phyloP scores from a whole-genome alignment of 2,888 invertebrate species.

The Drosophila macrothrix region DNA sequence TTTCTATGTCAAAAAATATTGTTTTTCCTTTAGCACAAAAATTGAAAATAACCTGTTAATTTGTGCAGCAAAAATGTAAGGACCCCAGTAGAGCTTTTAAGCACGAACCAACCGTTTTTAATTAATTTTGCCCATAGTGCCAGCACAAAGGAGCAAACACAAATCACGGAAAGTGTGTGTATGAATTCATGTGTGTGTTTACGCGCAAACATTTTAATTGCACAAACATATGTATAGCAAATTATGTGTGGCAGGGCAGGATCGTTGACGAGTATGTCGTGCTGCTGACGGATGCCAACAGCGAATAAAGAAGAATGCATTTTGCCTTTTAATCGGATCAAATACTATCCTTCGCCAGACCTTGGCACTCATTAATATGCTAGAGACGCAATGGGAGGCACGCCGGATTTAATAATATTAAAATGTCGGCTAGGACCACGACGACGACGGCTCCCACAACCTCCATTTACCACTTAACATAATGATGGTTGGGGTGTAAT shows the following conservation, averaged over 20 bases:
- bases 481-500: constrained; percentile 36
- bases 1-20: not conserved
- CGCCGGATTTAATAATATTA: constrained; percentile 66
- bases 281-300: constrained; percentile 17
- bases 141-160: not conserved
- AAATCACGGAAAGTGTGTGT: constrained; percentile 10
- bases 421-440: constrained; percentile 20
- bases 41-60: not conserved
- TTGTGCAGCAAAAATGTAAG: not conserved
- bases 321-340: constrained; percentile 71
- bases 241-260: constrained; percentile 14
- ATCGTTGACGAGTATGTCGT: constrained; percentile 22
- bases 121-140: constrained; percentile 16
- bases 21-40: not conserved
- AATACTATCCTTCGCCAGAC: constrained; percentile 14
- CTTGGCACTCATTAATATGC: constrained; percentile 44
- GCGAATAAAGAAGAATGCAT: constrained; percentile 34
- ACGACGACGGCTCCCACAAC: constrained; percentile 36
- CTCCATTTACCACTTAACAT: constrained; percentile 54
- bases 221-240: constrained; percentile 35
- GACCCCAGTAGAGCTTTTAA: not conserved
- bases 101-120: not conserved
- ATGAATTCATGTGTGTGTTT: constrained; percentile 9
- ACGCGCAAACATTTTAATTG: constrained; percentile 67
- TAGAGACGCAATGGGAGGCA: constrained; percentile 28